Conservation (phyloP, 30 jellyfish, hydroid and myxozoan genomes). For the Nemopilema nomurai region DNA sequence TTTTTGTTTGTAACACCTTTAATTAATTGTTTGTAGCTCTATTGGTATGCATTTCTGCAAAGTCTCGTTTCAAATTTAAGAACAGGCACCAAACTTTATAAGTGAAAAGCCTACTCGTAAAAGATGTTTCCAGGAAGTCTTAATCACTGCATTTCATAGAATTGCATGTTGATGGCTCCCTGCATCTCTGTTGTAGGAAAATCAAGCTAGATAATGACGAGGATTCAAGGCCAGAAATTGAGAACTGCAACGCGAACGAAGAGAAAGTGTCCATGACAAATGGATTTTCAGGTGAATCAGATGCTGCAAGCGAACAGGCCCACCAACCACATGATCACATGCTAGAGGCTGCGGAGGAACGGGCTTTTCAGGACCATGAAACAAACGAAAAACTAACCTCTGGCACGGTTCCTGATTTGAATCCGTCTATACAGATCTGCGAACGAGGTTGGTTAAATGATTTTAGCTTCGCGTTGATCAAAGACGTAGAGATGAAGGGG, state of each 20-base stretch:
- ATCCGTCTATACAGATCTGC: background rate
- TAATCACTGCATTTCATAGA: background rate
- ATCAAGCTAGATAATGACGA: conserved; percentile 17
- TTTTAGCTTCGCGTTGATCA: too few species aligned
- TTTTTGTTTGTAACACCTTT: too few species aligned
- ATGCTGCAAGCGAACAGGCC: background rate
- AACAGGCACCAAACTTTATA: too few species aligned
- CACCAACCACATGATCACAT: background rate
- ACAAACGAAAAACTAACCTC: background rate
- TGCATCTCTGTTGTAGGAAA: conserved; percentile 8
- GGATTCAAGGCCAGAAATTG: background rate
- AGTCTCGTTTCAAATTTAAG: too few species aligned
- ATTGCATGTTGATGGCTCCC: background rate
- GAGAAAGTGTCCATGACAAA: background rate
- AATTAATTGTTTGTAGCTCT: too few species aligned
- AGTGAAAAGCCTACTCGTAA: too few species aligned
- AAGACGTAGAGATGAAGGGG: too few species aligned
- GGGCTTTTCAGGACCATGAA: background rate
- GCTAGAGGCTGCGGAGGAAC: background rate
- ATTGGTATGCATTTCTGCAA: too few species aligned
- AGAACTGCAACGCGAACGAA: background rate
- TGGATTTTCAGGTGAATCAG: background rate
- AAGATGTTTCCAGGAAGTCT: too few species aligned
- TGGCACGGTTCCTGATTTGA: background rate
- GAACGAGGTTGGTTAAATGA: background rate